phyloP scores from a whole-genome alignment of 2,113 vertebrate genomes.

The Rynchops niger region DNA sequence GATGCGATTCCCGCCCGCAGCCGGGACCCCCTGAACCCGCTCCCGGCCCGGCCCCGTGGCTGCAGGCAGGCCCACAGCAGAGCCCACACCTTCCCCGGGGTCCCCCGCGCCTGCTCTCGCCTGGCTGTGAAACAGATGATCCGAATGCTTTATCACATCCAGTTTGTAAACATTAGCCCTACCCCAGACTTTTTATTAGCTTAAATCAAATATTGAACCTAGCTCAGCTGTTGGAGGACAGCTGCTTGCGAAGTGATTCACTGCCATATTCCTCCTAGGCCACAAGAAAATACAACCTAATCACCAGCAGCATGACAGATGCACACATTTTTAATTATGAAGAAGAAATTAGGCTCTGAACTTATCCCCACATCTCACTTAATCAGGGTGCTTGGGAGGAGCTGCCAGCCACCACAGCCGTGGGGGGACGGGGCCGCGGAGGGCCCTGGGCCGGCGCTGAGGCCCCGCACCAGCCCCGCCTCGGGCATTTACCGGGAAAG shows the following conservation, averaged over 20 bases:
- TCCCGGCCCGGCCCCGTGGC: not conserved
- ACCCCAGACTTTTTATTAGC: constrained; percentile 48
- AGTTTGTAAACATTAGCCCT: constrained; percentile 48
- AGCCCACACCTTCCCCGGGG: not conserved
- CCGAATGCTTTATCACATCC: constrained; percentile 37
- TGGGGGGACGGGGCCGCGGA: not conserved
- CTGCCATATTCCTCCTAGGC: constrained; percentile 45
- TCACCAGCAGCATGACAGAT: constrained; percentile 48
- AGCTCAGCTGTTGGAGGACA: constrained; percentile 56
- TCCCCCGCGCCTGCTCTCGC: not conserved
- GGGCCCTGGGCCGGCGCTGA: not conserved
- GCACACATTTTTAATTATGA: constrained; percentile 56
- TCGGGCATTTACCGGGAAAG: rapidly evolving
- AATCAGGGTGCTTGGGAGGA: constrained; percentile 17
- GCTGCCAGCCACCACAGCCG: not conserved
- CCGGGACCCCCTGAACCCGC: rapidly evolving
- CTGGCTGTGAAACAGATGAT: constrained; percentile 15
- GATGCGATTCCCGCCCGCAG: rapidly evolving
- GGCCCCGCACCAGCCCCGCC: not conserved
- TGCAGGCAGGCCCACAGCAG: not conserved
- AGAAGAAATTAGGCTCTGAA: constrained; percentile 57
- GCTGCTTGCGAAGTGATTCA: constrained; percentile 53
- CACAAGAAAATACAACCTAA: constrained; percentile 60
- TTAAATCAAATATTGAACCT: constrained; percentile 63
- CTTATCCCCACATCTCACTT: constrained; percentile 27